phyloP scores from a whole-genome alignment of 2,888 invertebrate genomes.

The Sphecodes monilicornis region DNA sequence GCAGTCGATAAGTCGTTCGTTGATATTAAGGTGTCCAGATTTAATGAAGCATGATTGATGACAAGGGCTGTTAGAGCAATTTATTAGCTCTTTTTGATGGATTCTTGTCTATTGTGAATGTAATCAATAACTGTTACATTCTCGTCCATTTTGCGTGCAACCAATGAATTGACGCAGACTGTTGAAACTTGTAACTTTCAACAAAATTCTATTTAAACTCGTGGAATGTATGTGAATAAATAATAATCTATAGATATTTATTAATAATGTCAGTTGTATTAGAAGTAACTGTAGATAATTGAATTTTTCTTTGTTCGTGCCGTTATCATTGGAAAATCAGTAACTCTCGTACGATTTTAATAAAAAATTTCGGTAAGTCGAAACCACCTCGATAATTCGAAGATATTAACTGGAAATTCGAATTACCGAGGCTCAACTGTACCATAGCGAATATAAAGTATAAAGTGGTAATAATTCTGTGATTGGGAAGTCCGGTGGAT shows the following conservation, averaged over 20 bases:
- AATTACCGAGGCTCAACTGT: background rate
- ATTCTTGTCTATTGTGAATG: background rate
- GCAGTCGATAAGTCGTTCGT: background rate
- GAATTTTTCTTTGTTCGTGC: too few relatives aligned
- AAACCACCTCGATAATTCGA: too few relatives aligned
- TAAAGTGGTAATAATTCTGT: background rate
- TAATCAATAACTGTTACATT: background rate
- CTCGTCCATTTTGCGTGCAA: background rate
- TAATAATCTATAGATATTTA: too few relatives aligned
- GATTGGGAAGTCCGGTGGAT: too few relatives aligned
- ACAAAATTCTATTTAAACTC: background rate
- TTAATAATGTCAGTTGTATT: too few relatives aligned
- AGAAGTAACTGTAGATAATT: too few relatives aligned
- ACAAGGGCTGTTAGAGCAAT: background rate
- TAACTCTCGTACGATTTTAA: too few relatives aligned
- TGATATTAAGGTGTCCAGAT: background rate
- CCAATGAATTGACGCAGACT: background rate
- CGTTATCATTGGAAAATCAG: too few relatives aligned
- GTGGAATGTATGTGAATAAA: too few relatives aligned
- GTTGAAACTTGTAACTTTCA: background rate
- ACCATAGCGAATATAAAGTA: slow-evolving; percentile 2
- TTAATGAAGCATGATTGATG: slow-evolving; percentile 3
- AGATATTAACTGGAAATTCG: too few relatives aligned
- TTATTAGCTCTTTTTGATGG: background rate
- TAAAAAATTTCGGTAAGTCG: too few relatives aligned